phyloP scores from a whole-genome alignment of 2,888 invertebrate genomes.

The Falcaria lacertinaria region DNA sequence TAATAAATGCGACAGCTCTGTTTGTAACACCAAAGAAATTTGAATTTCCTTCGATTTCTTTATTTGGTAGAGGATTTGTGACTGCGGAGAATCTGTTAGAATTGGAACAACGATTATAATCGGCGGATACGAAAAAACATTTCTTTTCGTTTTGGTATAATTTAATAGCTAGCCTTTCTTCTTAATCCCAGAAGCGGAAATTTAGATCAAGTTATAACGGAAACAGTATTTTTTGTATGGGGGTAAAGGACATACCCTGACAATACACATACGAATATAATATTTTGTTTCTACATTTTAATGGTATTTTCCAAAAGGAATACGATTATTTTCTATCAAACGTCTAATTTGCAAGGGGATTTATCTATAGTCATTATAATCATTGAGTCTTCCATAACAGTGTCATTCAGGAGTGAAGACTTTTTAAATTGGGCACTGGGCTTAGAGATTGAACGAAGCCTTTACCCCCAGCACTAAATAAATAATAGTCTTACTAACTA shows the following conservation, averaged over 20 bases:
- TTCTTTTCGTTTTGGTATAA: background rate
- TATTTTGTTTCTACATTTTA: too few species aligned
- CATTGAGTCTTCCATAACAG: background rate
- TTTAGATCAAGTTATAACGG: too few species aligned
- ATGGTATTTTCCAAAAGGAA: too few species aligned
- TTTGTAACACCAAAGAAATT: background rate
- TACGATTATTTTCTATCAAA: too few species aligned
- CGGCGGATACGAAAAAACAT: background rate
- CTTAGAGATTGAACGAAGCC: background rate
- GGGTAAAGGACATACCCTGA: too few species aligned
- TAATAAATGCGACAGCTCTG: background rate
- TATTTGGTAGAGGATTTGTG: background rate
- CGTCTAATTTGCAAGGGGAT: background rate
- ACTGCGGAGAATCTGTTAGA: background rate
- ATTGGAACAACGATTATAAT: background rate
- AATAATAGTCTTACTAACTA: background rate
- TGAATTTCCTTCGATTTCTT: background rate
- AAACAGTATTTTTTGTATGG: too few species aligned
- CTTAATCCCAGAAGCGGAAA: background rate
- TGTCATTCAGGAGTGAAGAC: background rate
- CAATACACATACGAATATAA: too few species aligned
- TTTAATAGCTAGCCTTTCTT: background rate
- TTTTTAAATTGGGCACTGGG: background rate
- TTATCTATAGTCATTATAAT: background rate
- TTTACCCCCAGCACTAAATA: background rate